Percentiles rank a stretch among this genome's conserved stretches.
phyloP scores from a whole-genome alignment of 2,888 invertebrate species.

The Cerastoderma edule region DNA sequence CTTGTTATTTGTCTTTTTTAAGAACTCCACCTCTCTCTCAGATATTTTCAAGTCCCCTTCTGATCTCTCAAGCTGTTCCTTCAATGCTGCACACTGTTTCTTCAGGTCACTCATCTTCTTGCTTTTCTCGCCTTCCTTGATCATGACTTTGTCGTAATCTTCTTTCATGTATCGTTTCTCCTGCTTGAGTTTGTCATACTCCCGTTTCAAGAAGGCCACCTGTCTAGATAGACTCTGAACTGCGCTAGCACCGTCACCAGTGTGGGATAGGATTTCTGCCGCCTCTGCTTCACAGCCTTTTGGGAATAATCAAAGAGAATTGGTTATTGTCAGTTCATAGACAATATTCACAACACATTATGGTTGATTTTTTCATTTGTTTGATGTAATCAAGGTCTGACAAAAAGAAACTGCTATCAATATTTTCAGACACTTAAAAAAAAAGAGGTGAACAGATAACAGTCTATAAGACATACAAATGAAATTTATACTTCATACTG shows the following conservation, averaged over 20 bases:
- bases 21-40: conserved; percentile 67
- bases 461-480: no score
- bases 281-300: conserved; percentile 76
- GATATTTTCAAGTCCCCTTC: conserved; percentile 73
- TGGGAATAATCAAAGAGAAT: no score
- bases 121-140: conserved; percentile 61
- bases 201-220: conserved; percentile 76
- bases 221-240: conserved; percentile 73
- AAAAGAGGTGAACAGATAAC: no score
- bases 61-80: conserved; percentile 67
- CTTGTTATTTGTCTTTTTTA: conserved; percentile 61
- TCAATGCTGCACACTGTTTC: conserved; percentile 49
- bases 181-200: conserved; percentile 73
- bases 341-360: no score
- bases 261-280: conserved; percentile 66
- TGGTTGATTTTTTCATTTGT: no score
- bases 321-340: no score
- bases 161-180: conserved; percentile 73
- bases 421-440: no score
- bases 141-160: conserved; percentile 63
- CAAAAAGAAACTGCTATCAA: no score
- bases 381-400: no score
- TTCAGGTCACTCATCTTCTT: conserved; percentile 60
- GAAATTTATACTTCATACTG: no score
- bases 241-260: conserved; percentile 65